These are phyloP conservation scores for Callocephalon fimbriatum DNA, from an alignment of 2,113 vertebrate genomes.

Conservation along the genomic window DNA sequence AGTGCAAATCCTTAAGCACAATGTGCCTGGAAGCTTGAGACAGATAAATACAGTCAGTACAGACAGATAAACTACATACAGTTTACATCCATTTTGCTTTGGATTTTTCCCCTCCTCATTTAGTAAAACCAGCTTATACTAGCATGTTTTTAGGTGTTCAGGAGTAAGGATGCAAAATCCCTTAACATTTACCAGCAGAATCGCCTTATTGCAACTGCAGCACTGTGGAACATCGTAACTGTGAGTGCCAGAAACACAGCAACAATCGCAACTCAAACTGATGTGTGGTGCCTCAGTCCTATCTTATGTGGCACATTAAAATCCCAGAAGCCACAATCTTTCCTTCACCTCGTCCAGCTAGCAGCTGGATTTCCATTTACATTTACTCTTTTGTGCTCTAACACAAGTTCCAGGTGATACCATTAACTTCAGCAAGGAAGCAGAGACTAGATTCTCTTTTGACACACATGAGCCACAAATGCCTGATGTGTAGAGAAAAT, in stretches of 20 bases:
- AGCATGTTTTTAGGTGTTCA: not conserved
- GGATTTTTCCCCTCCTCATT: not conserved
- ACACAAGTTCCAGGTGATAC: not conserved
- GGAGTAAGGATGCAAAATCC: not conserved
- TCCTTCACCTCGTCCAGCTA: not conserved
- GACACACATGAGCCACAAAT: not conserved
- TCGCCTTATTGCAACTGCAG: not conserved
- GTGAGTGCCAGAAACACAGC: not conserved
- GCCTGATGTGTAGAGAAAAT: not conserved
- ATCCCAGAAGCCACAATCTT: not conserved
- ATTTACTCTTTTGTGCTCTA: not conserved
- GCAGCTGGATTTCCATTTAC: not conserved
- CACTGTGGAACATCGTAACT: not conserved
- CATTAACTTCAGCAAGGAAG: not conserved
- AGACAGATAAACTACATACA: not conserved
- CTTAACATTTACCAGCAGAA: not conserved
- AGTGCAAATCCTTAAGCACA: rapidly evolving
- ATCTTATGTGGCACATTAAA: not conserved
- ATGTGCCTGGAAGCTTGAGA: not conserved
- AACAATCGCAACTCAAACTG: not conserved
- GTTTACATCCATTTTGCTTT: not conserved
- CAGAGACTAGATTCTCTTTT: not conserved
- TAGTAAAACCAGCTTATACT: not conserved
- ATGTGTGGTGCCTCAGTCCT: not conserved
- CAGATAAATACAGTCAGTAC: not conserved